phyloP scores from a whole-genome alignment of 2,113 vertebrate species.

The Hystrix cristata region DNA sequence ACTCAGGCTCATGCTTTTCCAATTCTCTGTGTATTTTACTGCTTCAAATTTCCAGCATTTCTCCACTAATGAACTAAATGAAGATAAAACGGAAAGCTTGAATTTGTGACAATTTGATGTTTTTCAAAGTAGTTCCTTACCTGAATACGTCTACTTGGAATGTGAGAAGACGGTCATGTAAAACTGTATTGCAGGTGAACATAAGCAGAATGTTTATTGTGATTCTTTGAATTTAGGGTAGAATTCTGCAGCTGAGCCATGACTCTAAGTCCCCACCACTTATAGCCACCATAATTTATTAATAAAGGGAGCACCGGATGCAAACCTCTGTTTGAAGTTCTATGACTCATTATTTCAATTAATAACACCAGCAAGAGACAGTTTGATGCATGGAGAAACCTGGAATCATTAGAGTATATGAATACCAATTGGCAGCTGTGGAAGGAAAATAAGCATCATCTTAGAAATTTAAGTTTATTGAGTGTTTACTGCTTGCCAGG shows the following conservation, averaged over 20 bases:
- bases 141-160: slow-evolving; percentile 30
- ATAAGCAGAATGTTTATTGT: not conserved
- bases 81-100: slow-evolving; percentile 28
- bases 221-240: not conserved
- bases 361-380: slow-evolving; percentile 41
- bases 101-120: slow-evolving; percentile 14
- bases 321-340: slow-evolving; percentile 27
- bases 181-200: not conserved
- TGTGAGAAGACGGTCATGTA: not conserved
- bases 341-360: not conserved
- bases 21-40: slow-evolving; percentile 25
- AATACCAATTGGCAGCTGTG: slow-evolving; percentile 17
- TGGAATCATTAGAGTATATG: slow-evolving; percentile 7
- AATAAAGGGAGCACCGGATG: not conserved
- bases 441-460: slow-evolving; percentile 52
- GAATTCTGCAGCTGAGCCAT: not conserved
- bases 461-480: slow-evolving; percentile 47
- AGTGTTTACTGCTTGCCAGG: slow-evolving; percentile 66
- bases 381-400: not conserved
- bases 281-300: not conserved
- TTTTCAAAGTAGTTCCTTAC: not conserved
- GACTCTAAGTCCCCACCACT: not conserved
- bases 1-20: not conserved
- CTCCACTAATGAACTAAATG: slow-evolving; percentile 4
- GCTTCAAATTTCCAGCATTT: not conserved